These are phyloP conservation scores for Hypselothyrea guttata DNA, from an alignment of 2,888 invertebrate genomes.

Conservation along the genomic window DNA sequence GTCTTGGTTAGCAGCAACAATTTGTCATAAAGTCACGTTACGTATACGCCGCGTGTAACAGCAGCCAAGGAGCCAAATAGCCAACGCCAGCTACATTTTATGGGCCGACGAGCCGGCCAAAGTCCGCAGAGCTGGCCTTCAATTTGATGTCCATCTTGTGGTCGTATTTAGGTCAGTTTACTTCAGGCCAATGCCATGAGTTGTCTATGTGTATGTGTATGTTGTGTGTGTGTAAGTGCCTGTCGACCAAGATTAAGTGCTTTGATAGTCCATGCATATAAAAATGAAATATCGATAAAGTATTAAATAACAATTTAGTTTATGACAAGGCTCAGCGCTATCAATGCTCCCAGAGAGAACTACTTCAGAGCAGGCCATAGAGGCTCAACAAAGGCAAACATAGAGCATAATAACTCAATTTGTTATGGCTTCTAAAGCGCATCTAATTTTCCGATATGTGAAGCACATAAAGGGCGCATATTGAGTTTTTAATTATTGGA, in stretches of 20 bases:
- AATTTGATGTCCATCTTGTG: conserved; percentile 69
- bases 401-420: conserved; percentile 40
- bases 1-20: conserved; percentile 71
- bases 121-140: conserved; percentile 19
- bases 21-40: conserved; percentile 76
- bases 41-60: conserved; percentile 52
- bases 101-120: conserved; percentile 56
- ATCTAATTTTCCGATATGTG: not conserved
- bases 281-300: conserved; percentile 77
- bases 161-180: conserved; percentile 71
- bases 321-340: conserved; percentile 50
- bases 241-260: conserved; percentile 72
- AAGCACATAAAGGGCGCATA: not conserved
- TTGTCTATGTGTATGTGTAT: conserved; percentile 6
- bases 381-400: not conserved
- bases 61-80: conserved; percentile 59
- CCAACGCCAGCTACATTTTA: conserved; percentile 64
- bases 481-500: not conserved
- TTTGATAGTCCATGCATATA: conserved; percentile 73
- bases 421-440: conserved; percentile 4
- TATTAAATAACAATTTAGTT: conserved; percentile 76
- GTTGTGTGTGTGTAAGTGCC: conserved; percentile 48
- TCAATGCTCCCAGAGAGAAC: conserved; percentile 25
- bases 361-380: not conserved
- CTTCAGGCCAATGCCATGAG: conserved; percentile 38